Percentiles rank a stretch among this genome's conserved stretches.
These are phyloP conservation scores for Schlechtendalia chinensis DNA, from an alignment of 1,140 invertebrate species.

Conservation along the genomic window DNA sequence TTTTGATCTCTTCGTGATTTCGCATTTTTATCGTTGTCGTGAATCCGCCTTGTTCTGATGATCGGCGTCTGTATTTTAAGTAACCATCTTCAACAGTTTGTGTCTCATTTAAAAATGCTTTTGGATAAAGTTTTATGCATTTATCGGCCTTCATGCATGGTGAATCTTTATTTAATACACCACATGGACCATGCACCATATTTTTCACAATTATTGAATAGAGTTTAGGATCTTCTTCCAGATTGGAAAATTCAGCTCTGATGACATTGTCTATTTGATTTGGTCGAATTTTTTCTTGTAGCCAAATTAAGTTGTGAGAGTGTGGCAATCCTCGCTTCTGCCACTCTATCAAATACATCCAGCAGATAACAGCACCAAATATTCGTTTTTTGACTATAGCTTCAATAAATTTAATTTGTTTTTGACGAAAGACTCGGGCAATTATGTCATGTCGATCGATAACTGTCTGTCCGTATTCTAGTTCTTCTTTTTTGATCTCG, in stretches of 20 bases:
- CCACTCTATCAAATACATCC: not conserved
- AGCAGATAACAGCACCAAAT: not conserved
- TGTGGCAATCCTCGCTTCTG: not conserved
- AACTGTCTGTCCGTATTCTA: too few relatives aligned
- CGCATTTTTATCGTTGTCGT: slow-evolving; percentile 56
- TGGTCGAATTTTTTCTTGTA: not conserved
- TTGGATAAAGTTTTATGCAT: slow-evolving; percentile 57
- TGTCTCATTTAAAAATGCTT: slow-evolving; percentile 53
- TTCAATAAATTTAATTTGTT: not conserved
- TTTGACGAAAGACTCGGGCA: not conserved
- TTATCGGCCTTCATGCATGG: slow-evolving; percentile 60
- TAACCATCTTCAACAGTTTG: slow-evolving; percentile 57
- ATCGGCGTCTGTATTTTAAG: slow-evolving; percentile 54
- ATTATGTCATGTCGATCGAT: too few relatives aligned
- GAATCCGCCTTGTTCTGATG: slow-evolving; percentile 48
- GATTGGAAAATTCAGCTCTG: not conserved
- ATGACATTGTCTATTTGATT: not conserved
- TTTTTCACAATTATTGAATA: slow-evolving; percentile 54
- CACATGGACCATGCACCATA: slow-evolving; percentile 61
- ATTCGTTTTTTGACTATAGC: not conserved
- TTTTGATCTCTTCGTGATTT: slow-evolving; percentile 54
- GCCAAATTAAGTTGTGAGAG: not conserved
- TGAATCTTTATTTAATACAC: slow-evolving; percentile 54
- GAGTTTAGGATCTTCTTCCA: not conserved
- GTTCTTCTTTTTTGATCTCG: too few relatives aligned